Evolutionary conservation across 2,888 invertebrate species (phyloP).

Genomic region (Diadegma fenestrale): DNA sequence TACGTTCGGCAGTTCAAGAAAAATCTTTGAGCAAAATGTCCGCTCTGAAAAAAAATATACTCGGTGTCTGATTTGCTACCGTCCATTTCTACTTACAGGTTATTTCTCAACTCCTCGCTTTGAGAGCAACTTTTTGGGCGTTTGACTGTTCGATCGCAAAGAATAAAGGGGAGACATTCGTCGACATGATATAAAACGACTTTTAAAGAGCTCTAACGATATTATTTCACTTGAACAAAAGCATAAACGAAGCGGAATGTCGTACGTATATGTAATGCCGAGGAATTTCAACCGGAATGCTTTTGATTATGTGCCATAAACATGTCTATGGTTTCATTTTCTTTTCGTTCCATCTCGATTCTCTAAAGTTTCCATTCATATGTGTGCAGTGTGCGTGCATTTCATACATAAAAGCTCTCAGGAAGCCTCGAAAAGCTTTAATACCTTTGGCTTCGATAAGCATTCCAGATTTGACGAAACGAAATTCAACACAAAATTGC

Average conservation of each 20-base stretch:
- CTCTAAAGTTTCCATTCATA: background rate
- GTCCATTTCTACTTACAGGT: background rate
- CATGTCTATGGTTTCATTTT: conserved; percentile 53
- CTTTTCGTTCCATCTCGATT: conserved; percentile 17
- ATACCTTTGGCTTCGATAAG: conserved; percentile 54
- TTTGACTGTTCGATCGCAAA: conserved; percentile 6
- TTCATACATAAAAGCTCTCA: conserved; percentile 12
- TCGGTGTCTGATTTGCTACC: too few species aligned
- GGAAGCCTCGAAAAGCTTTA: conserved; percentile 42
- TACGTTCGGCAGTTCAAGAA: too few species aligned
- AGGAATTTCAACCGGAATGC: conserved; percentile 11
- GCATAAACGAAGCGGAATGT: conserved; percentile 30
- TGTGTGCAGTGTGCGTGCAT: background rate
- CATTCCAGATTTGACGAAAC: conserved; percentile 16
- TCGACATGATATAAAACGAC: conserved; percentile 11
- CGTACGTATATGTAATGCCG: background rate
- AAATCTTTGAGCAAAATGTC: too few species aligned
- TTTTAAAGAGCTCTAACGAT: conserved; percentile 2
- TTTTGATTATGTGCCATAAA: conserved; percentile 50
- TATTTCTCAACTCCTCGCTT: background rate
- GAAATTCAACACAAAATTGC: conserved; percentile 11
- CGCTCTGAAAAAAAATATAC: too few species aligned
- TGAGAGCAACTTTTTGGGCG: background rate
- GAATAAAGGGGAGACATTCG: background rate
- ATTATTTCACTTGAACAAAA: conserved; percentile 18